Base-by-base conservation (phyloP, 2,797 vertebrate species). In the Antrozous pallidus region DNA sequence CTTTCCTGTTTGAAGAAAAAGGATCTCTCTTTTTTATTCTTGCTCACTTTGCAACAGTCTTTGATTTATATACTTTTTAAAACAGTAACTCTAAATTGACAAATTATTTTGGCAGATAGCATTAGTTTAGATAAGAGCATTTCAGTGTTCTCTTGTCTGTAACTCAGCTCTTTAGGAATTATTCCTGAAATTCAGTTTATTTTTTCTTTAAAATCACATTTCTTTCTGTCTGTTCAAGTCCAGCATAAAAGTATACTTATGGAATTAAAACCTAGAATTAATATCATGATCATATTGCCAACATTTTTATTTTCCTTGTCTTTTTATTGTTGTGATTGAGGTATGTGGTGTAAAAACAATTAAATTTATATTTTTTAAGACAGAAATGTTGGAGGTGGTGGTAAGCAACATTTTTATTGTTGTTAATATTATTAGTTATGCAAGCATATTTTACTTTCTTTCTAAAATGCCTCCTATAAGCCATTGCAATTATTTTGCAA, bases 191-290 rank as follows among this genome's bases (percentile, higher is more conserved):
- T 97, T 94, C 92, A 97, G 94, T 97, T 93, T 88, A 51, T 95
- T 97, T 97, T 97, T 97, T 97, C 95, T 98, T 98, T 96, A 97
- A 97, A 98, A 96, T 95, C 79, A 74, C 92, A 95, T 98, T 98
- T 77, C 73, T 75, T 96, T 85, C 71, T 97, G 86, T 97, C 90
- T 97, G 61, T 28, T 0, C 86, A 97, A 96, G 78, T 97, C 80
- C 85, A 96, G 71, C 28, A 95, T 96, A 97, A 95, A 97, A 93
- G 78, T 96, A 33, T 87, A 91, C 80, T 93, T 90, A 73, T 75
- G 93, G 93, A 73, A 45, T 97, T 97, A 63, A 92, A 97, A 94
- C 97, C 93, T 96, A 94, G 61, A 98, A 97, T 98, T 98, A 97
- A 98, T 98, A 97, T 95, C 96, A 97, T 97, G 97, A 96, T 97